Evolutionary conservation across 1,140 invertebrate species (phyloP).

Genomic region (Amyelois transitella): DNA sequence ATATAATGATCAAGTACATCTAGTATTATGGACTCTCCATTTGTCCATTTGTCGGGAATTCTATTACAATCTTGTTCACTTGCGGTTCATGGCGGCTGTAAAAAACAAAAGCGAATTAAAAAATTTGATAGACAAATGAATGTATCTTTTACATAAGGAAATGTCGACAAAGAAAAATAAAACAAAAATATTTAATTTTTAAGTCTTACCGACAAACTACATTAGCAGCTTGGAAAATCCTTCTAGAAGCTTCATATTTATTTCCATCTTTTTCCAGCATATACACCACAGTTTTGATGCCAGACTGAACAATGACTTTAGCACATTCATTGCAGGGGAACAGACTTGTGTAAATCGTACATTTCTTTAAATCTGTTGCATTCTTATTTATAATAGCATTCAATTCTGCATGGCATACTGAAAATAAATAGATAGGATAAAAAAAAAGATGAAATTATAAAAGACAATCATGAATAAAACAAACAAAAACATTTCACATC

Average conservation of each 20-base stretch:
- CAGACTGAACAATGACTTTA: conserved; percentile 97
- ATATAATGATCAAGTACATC: too few relatives aligned
- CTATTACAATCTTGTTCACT: too few relatives aligned
- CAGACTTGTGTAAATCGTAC: conserved; percentile 89
- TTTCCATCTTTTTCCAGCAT: conserved; percentile 86
- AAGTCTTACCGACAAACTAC: conserved; percentile 55
- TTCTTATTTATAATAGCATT: conserved; percentile 95
- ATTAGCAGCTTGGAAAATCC: conserved; percentile 85
- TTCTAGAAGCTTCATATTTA: conserved; percentile 82
- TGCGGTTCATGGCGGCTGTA: too few relatives aligned
- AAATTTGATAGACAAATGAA: too few relatives aligned
- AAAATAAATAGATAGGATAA: too few relatives aligned
- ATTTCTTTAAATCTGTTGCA: conserved; percentile 82
- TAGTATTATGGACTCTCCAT: too few relatives aligned
- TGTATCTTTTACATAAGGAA: too few relatives aligned
- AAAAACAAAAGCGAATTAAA: too few relatives aligned
- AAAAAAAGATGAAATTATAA: neutral
- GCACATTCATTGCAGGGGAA: conserved; percentile 99
- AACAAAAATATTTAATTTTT: too few relatives aligned
- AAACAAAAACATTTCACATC: neutral
- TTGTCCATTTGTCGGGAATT: too few relatives aligned
- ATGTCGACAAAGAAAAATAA: too few relatives aligned
- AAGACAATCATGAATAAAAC: neutral
- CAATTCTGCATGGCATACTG: conserved; percentile 97
- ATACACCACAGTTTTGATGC: conserved; percentile 88